Evolutionary conservation across 2,888 invertebrate species (phyloP).

Genomic region (Dryomyza anilis): DNA sequence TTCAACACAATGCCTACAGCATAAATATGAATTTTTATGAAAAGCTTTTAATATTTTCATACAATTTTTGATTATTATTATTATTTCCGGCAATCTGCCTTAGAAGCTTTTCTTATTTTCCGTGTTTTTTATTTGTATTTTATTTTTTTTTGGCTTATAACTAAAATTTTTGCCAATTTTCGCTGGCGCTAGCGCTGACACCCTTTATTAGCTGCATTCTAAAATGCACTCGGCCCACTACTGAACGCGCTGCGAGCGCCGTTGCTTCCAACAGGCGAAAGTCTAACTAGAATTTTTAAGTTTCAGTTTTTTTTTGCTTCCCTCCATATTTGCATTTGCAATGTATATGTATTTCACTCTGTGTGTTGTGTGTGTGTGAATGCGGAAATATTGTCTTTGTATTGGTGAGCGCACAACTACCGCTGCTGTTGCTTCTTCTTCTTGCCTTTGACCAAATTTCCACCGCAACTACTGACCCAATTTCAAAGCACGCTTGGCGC

Average conservation of each 20-base stretch:
- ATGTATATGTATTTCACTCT: background rate
- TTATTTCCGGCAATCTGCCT: background rate
- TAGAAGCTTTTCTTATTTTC: background rate
- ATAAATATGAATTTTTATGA: too few relatives aligned
- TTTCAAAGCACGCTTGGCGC: constrained; percentile 37
- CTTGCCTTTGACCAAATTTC: constrained; percentile 18
- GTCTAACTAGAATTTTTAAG: background rate
- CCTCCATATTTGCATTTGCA: too few relatives aligned
- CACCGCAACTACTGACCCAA: constrained; percentile 54
- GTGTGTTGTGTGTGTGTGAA: constrained; percentile 1
- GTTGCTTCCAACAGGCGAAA: constrained; percentile 28
- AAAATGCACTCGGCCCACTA: constrained; percentile 48
- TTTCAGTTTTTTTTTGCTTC: too few relatives aligned
- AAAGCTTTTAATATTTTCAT: too few relatives aligned
- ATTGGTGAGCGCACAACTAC: constrained; percentile 13
- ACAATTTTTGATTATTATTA: background rate
- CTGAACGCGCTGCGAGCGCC: constrained; percentile 28
- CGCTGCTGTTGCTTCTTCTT: background rate
- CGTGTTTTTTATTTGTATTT: background rate
- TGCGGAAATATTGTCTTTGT: background rate
- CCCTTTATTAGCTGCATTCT: constrained; percentile 46
- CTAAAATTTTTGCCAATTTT: background rate
- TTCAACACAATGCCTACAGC: too few relatives aligned
- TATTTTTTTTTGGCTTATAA: background rate
- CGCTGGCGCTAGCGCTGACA: constrained; percentile 29